Conservation (phyloP, 2,888 invertebrate species). For the Acanthococcus lagerstroemiae region DNA sequence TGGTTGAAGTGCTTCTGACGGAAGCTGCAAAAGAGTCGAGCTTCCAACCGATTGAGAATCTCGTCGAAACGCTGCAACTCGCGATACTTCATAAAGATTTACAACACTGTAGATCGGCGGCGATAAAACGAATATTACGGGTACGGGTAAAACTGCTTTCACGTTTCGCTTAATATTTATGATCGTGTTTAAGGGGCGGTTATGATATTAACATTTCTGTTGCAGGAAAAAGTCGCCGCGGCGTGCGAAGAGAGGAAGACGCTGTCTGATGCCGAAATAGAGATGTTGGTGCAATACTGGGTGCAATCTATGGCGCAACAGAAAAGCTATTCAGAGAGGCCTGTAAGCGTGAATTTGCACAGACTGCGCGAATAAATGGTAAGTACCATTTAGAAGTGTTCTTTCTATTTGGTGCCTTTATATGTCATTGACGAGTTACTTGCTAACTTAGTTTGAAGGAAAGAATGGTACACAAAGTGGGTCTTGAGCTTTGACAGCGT, state of each 20-base stretch:
- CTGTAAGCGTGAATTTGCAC: too few relatives aligned
- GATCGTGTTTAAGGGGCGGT: too few relatives aligned
- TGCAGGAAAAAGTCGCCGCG: neutral
- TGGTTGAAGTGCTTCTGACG: neutral
- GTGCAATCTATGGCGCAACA: slow-evolving; percentile 4
- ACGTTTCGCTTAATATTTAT: too few relatives aligned
- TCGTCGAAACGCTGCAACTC: neutral
- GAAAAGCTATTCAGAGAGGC: neutral
- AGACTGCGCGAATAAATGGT: too few relatives aligned
- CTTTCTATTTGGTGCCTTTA: too few relatives aligned
- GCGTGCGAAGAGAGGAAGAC: too few relatives aligned
- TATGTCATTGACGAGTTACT: too few relatives aligned
- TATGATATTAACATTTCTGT: too few relatives aligned
- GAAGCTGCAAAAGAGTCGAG: neutral
- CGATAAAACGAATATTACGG: neutral
- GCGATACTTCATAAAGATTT: neutral
- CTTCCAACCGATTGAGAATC: neutral
- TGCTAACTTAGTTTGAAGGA: too few relatives aligned
- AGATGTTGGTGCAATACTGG: slow-evolving; percentile 7
- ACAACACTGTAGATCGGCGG: neutral
- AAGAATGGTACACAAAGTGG: too few relatives aligned
- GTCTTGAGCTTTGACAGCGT: too few relatives aligned
- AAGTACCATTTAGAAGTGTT: too few relatives aligned
- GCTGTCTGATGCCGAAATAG: slow-evolving; percentile 1
- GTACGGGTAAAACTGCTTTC: neutral